Conservation (phyloP, 2,888 invertebrate genomes). For the Sphaeridia pumilis region DNA sequence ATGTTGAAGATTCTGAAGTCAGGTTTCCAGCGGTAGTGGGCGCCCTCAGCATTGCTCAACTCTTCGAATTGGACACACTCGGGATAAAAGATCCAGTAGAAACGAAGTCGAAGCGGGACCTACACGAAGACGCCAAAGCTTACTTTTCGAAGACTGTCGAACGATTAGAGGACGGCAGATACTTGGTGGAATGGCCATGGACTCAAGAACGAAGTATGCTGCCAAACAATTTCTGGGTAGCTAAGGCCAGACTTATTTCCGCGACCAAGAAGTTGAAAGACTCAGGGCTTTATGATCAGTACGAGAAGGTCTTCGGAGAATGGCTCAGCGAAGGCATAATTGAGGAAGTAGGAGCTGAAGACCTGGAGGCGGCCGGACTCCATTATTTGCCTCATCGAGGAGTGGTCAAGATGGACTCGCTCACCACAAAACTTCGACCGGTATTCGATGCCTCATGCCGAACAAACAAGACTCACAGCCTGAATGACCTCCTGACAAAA, state of each 20-base stretch:
- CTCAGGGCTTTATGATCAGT: neutral
- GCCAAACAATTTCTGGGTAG: neutral
- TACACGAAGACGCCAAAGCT: constrained; percentile 14
- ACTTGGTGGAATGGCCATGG: neutral
- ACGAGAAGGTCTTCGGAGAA: neutral
- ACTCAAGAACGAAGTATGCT: neutral
- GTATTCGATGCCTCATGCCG: neutral
- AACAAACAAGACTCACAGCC: constrained; percentile 6
- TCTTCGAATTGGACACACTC: no score
- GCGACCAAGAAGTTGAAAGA: neutral
- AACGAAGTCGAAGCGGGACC: neutral
- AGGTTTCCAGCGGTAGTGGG: no score
- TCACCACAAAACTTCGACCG: neutral
- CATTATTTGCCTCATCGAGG: constrained; percentile 21
- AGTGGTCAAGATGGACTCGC: constrained; percentile 17
- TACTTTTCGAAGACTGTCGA: constrained; percentile 8
- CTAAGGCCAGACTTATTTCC: neutral
- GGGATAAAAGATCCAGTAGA: constrained; percentile 1
- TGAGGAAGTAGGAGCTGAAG: neutral
- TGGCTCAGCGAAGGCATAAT: neutral
- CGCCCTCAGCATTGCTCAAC: no score
- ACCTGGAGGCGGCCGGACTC: neutral
- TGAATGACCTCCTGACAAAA: no score
- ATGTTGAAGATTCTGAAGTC: no score
- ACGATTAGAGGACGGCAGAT: neutral